Base-by-base conservation (phyloP, 2,113 vertebrate genomes). In the Megalops atlanticus region DNA sequence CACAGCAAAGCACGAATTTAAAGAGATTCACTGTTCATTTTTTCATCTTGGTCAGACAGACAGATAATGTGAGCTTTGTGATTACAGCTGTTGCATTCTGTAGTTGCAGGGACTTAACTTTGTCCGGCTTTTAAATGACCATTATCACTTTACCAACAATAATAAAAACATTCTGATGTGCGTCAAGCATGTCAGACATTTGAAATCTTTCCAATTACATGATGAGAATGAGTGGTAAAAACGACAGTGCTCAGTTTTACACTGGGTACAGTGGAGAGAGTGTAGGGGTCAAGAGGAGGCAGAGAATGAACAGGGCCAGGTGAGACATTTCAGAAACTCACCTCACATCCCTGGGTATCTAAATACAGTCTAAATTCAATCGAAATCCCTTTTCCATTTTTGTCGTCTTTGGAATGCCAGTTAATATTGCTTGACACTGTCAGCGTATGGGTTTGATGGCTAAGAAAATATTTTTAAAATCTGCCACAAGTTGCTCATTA, bases 281-380 rank as follows among this genome's bases (percentile, higher is more conserved):
- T 21, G 2, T n/a, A 16, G 36, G 14, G 12, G 40, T 33, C 40
- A 6, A 12, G 31, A 7, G 45, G 8, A 35, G 12, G 40, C 8
- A 49, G 77, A 64, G 11, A 31, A 33, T 68, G 27, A 1, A 33
- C 58, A 43, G 2, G 18, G 10, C 18, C 14, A 2, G 43, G 70
- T 38, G 6, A 79, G 77, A 12, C 27, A 45, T 40, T 79, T 24
- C 4, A n/a, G 11, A 71, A 47, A 2, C 31, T 4, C 36, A 8
- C 45, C 77, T 47, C 31, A 69, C 39, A 71, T 73, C 38, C 52
- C 40, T 36, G 70, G 68, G 74, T 82, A 71, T 33, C 45, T 74
- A 69, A 39, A 74, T 43, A 80, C 74, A 86, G 84, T 84, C 80
- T 72, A 88, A 84, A 84, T 75, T 89, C 88, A 88, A 88, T 85